Conservation (phyloP, 2,888 invertebrate species). For the Gymnocheta viridis region DNA sequence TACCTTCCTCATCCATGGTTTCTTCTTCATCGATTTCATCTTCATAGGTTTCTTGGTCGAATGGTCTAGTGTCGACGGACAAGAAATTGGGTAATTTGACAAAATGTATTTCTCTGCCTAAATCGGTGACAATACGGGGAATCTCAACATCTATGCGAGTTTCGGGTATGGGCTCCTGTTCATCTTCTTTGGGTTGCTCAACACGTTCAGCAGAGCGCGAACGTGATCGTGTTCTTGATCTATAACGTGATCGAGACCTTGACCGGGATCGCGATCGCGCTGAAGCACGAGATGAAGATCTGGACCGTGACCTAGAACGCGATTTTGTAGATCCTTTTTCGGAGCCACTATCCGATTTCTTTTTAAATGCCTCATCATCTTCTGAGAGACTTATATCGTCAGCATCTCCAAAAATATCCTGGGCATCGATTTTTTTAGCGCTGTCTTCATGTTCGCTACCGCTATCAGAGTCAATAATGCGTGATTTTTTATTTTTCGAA, state of each 20-base stretch:
- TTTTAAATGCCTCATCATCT: conserved; percentile 82
- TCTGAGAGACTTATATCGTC: conserved; percentile 96
- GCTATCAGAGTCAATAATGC: conserved; percentile 87
- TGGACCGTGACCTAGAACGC: conserved; percentile 74
- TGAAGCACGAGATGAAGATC: conserved; percentile 70
- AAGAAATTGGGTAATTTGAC: conserved; percentile 99
- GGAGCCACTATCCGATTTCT: conserved; percentile 76
- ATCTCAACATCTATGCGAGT: conserved; percentile 98
- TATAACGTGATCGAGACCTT: conserved; percentile 76
- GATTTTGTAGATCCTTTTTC: conserved; percentile 76
- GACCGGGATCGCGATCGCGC: conserved; percentile 73
- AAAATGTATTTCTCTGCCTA: conserved; percentile 96
- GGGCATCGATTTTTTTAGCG: conserved; percentile 83
- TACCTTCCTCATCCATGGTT: conserved; percentile 97
- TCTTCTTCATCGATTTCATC: conserved; percentile 99
- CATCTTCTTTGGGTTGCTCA: conserved; percentile 82
- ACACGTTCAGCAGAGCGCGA: conserved; percentile 77
- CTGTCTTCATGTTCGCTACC: conserved; percentile 83
- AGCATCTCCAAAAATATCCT: conserved; percentile 95
- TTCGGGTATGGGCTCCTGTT: conserved; percentile 92
- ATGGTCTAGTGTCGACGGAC: conserved; percentile 98
- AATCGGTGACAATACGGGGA: conserved; percentile 95
- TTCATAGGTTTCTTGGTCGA: conserved; percentile 96
- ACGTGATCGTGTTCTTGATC: conserved; percentile 77
- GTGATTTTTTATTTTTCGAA: conserved; percentile 83